A percentile compares a stretch with the other conserved stretches of the same genome.
These are phyloP conservation scores for Platalea minor DNA, from an alignment of 2,797 vertebrate genomes.

Conservation along the genomic window DNA sequence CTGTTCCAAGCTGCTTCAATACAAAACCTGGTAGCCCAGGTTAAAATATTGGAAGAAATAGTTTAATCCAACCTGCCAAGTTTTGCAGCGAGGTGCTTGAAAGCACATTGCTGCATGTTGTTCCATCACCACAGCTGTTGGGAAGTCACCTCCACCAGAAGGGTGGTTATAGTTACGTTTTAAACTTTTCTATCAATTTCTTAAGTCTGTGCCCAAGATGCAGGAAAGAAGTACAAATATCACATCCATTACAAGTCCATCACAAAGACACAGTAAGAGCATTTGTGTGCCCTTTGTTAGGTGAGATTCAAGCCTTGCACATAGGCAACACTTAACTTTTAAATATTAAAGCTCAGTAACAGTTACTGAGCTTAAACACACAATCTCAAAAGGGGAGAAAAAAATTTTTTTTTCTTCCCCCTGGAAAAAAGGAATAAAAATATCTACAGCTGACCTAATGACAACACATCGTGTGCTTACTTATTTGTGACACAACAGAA, in stretches of 20 bases:
- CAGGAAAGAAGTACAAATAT: background rate
- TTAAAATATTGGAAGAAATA: background rate
- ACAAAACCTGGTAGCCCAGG: background rate
- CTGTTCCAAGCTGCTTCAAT: background rate
- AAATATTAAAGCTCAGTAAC: background rate
- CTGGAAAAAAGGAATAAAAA: background rate
- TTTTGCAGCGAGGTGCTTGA: background rate
- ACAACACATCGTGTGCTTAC: background rate
- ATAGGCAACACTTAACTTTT: background rate
- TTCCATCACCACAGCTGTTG: background rate
- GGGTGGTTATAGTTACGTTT: background rate
- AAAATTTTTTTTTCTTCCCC: background rate
- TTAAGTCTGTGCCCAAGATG: background rate
- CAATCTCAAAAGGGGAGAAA: background rate
- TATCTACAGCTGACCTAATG: background rate
- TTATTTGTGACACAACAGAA: background rate
- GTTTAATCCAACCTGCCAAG: background rate
- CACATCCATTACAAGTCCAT: background rate
- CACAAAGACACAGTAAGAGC: background rate
- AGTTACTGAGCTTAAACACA: background rate
- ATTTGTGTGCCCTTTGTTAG: background rate
- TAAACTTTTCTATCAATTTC: background rate
- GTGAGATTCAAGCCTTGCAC: background rate
- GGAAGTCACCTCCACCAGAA: background rate
- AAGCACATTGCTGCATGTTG: background rate